phyloP scores from a whole-genome alignment of 2,797 vertebrate species.

The Argyrosomus regius region DNA sequence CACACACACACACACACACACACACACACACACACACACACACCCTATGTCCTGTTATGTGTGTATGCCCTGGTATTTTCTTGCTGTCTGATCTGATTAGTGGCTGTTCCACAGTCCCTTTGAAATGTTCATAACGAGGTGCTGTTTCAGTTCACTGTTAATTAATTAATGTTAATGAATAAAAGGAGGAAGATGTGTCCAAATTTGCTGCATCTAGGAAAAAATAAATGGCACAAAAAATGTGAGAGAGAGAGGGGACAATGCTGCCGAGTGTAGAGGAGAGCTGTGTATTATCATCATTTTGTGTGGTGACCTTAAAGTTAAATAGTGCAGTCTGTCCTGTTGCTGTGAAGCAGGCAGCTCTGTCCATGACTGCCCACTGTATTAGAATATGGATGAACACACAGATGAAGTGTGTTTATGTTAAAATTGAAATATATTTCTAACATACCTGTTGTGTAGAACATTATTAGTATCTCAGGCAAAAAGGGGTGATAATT shows the following conservation, averaged over 20 bases:
- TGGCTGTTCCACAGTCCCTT: conserved; percentile 37
- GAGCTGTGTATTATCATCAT: conserved; percentile 45
- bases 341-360: conserved; percentile 30
- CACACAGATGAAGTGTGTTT: conserved; percentile 13
- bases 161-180: conserved; percentile 62
- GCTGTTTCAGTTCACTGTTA: conserved; percentile 61
- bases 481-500: too few relatives aligned
- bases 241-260: conserved; percentile 8
- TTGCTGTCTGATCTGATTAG: conserved; percentile 67
- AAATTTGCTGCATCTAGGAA: conserved; percentile 56
- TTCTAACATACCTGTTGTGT: neutral
- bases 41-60: conserved; percentile 3
- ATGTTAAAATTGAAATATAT: neutral
- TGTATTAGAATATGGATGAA: neutral
- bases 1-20: too few relatives aligned
- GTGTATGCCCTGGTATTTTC: conserved; percentile 54
- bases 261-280: conserved; percentile 14
- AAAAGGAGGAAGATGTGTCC: conserved; percentile 45
- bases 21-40: neutral
- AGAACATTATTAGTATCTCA: neutral
- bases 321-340: conserved; percentile 31
- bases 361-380: neutral
- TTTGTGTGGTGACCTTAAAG: conserved; percentile 51
- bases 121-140: conserved; percentile 67
- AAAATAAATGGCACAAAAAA: conserved; percentile 30